Evolutionary conservation across 2,113 vertebrate species (phyloP), one percentile per base, ranked within the genome.

Genomic region (Menidia beryllina): DNA sequence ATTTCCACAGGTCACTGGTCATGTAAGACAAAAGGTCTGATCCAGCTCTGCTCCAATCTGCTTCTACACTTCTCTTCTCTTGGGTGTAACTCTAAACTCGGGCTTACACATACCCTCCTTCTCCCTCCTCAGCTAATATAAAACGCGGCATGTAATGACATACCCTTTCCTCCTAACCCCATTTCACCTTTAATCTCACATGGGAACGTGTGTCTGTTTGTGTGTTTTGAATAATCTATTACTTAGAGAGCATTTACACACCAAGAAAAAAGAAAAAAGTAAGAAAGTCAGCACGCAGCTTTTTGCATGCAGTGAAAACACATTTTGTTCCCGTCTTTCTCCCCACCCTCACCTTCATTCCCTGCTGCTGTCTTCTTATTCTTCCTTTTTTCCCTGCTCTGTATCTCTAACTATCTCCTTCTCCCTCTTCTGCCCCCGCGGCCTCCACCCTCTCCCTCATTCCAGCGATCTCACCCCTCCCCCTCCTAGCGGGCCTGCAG

Each of bases 1-100:
- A 82, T 90, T 89, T 85, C 81, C 79, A 88, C 87, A 86, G 88
- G 91, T 92, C 87, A 85, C 66, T 79, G 84, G 34, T 86, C 54
- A n/a, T 79, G 79, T 77, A 79, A 76, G 83, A 82, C 77, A 85
- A 89, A 87, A 73, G 75, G 53, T 77, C 86, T 69, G 82, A 84
- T 81, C 60, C 20, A 4, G 53, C 54, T 24, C 77, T 10, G 38
- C 50, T 71, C 68, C 47, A 3, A 64, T 80, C 67, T 26, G 43
- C 79, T 38, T 51, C 75, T 75, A 13, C 61, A 12, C 74, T 77
- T 41, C 47, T 74, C 77, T 70, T 21, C 77, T 86, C 78, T 41
- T 25, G 59, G 71, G 68, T 86, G 87, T 87, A 91, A 89, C 81
- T 80, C 75, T 83, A 88, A 87, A 86, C 89, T 84, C 62, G 66